Base-by-base conservation (phyloP, 2,797 vertebrate species). In the Cossypha polioptera region DNA sequence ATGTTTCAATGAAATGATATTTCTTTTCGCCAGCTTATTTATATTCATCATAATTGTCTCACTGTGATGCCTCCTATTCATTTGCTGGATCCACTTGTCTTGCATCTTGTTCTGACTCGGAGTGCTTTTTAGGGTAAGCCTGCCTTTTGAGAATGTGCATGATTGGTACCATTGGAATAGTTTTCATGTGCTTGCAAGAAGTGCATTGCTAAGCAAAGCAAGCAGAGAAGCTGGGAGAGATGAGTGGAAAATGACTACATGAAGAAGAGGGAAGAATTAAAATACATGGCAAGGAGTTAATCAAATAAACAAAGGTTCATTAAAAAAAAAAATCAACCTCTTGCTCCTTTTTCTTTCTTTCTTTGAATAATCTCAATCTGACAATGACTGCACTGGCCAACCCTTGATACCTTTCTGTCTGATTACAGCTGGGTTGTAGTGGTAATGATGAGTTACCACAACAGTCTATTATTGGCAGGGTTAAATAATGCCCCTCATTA, bases 81-180 rank as follows among this genome's bases (percentile, higher is more conserved):
- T 92, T 81, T 94, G 69, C 74, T 95, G 79, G 73, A 81, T 93
- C 75, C 76, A 84, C 69, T 95, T 86, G 86, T 91, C 79, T 75
- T 78, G 69, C 82, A 81, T 94, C 92, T 92, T 95, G 68, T 91
- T 94, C 79, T 91, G 57, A 66, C 67, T 92, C 74, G 10, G 67
- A 85, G 84, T 50, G 61, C 86, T 95, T 87, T 90, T 92, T 57
- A 85, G 94, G 42, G 59, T 63, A 61, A 88, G 84, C 21, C 75
- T 82, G 88, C 61, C 86, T 94, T 95, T 93, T 28, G 86, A 86
- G 86, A 92, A 86, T 79, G 13, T 59, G 48, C 43, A 6, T 82
- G 88, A 91, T 91, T 96, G 92, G 74, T 86, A 61, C 67, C 63
- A 71, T 67, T 81, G 86, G 63, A 86, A 87, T 63, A 86, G 71